Evolutionary conservation across 2,113 vertebrate species (phyloP), one percentile per base, ranked within the genome.

Genomic region (Myrmophylax atrothorax): DNA sequence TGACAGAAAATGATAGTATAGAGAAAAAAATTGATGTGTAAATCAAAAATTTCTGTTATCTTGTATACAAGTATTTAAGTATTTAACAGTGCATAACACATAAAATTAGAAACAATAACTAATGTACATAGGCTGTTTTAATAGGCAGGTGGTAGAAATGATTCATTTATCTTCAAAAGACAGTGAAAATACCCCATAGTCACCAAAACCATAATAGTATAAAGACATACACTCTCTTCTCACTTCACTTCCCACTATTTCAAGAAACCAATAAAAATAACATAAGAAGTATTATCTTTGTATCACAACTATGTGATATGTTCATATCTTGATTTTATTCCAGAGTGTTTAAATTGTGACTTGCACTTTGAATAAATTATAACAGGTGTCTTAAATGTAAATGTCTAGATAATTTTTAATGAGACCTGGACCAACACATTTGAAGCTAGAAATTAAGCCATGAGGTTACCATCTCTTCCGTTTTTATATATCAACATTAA

Each of bases 271-370:
- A n/a, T 28, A n/a, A 60, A 80, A 69, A 68, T 62, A 64, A 50
- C 0, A 0, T 35, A 0, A 53, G 56, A 84, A 50, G 1, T 66
- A 73, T n/a, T 73, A 37, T 33, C 7, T 75, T 78, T 87, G 5
- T 84, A 35, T 47, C 8, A n/a, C 3, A 84, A 37, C 40, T 14
- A 0, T 63, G 5, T 33, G 9, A 29, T 47, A 24, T 0, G 3
- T 50, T 75, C 22, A 16, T 67, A 55, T 17, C 16, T 62, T 50
- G 3, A 55, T 63, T 77, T 66, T 66, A 38, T 37, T 62, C 14
- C n/a, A 58, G 19, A 55, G 33, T 53, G 3, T 2, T 89, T 70
- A 58, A 74, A 67, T 33, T 42, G 16, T 38, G 16, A 70, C 20
- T 74, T 94, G 1, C 2, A 50, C 28, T 72, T 79, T 35, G 4